Percentiles rank a stretch among this genome's conserved stretches.
Conservation (phyloP, 2,797 vertebrate genomes). For the Oreochromis grahami region DNA sequence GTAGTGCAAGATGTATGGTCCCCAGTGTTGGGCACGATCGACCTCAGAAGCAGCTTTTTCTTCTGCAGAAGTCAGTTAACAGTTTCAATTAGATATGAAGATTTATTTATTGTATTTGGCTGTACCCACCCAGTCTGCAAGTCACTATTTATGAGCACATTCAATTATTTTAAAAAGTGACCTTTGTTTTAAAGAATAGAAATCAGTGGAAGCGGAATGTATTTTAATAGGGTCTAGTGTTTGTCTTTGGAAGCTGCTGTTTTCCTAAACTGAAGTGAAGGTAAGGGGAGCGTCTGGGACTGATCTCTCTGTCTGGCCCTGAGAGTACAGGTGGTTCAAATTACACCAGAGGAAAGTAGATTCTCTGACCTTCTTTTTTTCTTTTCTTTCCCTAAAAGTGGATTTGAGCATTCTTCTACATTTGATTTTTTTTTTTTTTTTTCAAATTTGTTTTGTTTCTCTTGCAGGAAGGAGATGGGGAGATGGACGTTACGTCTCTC, state of each 20-base stretch:
- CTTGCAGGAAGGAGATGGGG: constrained; percentile 80
- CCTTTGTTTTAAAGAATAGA: background rate
- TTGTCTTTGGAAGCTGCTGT: background rate
- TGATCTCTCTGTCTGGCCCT: background rate
- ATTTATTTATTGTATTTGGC: background rate
- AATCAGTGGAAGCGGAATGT: background rate
- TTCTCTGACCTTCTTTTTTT: background rate
- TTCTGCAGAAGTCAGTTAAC: background rate
- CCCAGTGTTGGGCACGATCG: fast-evolving
- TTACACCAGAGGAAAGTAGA: constrained; percentile 1
- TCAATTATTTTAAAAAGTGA: background rate
- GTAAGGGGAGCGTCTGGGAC: background rate
- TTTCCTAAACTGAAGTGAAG: background rate
- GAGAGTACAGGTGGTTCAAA: constrained; percentile 29
- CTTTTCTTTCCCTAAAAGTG: background rate
- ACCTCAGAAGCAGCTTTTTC: background rate
- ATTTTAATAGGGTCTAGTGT: background rate
- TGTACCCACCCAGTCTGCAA: background rate
- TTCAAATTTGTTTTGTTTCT: constrained; percentile 12
- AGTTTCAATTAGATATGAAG: background rate
- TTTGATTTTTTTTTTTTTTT: background rate
- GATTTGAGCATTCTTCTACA: background rate
- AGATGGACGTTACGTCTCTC: constrained; percentile 37
- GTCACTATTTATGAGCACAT: background rate
- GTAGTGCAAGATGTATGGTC: background rate